Evolutionary conservation across 2,113 vertebrate genomes (phyloP).

Genomic region (Xerus inauris): DNA sequence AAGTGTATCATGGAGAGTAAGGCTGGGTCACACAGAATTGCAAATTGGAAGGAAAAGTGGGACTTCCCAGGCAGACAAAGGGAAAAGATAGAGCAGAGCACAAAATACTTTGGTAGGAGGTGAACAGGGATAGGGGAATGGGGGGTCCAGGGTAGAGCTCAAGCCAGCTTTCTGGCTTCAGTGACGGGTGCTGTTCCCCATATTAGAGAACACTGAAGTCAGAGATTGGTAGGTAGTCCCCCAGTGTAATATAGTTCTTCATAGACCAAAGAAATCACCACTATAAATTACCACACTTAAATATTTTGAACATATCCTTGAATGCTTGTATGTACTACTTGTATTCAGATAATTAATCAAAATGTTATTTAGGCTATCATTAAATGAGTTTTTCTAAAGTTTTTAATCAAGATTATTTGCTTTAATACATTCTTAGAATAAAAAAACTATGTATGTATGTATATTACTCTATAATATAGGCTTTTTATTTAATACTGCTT

Average conservation of each 20-base stretch:
- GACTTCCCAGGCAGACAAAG: background rate
- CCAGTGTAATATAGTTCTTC: constrained; percentile 14
- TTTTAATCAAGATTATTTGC: background rate
- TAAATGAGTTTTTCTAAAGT: background rate
- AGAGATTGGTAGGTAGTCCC: background rate
- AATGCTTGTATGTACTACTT: constrained; percentile 16
- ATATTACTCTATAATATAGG: background rate
- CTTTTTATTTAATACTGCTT: background rate
- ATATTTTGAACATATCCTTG: background rate
- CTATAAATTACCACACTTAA: background rate
- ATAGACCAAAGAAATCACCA: background rate
- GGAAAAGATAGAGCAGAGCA: background rate
- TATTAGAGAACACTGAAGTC: background rate
- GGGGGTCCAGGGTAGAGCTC: background rate
- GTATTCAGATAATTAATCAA: background rate
- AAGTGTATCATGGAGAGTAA: background rate
- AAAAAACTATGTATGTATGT: background rate
- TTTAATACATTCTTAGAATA: background rate
- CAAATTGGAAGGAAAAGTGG: background rate
- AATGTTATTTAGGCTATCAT: background rate
- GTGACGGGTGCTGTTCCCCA: background rate
- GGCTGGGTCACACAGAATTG: background rate
- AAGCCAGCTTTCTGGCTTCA: background rate
- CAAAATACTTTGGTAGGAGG: background rate
- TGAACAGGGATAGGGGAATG: no score